Conservation (phyloP, 2,888 invertebrate species). For the Chymomyza fuscimana region DNA sequence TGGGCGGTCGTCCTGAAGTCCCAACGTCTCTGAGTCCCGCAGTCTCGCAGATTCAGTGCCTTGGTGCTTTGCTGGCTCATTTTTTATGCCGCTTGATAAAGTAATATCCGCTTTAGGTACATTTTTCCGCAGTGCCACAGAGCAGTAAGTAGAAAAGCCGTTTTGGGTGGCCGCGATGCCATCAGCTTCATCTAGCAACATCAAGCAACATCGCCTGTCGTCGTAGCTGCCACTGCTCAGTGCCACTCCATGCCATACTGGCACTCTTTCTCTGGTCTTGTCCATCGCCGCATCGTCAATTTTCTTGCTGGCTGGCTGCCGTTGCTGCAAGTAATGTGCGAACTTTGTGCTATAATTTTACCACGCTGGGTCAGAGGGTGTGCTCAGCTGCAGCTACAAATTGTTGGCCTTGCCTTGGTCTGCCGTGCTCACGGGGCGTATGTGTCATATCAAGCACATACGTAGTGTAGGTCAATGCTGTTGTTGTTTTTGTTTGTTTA, state of each 20-base stretch:
- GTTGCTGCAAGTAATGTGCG: constrained; percentile 66
- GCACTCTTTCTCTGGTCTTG: neutral
- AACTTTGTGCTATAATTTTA: constrained; percentile 67
- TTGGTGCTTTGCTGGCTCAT: constrained; percentile 56
- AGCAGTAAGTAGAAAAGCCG: constrained; percentile 3
- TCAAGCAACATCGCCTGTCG: neutral
- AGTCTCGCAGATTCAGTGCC: neutral
- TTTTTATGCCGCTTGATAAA: constrained; percentile 74
- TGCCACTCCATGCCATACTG: neutral
- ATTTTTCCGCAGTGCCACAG: constrained; percentile 31
- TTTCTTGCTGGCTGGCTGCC: constrained; percentile 12
- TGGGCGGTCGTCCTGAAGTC: constrained; percentile 1
- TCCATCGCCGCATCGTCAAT: constrained; percentile 5
- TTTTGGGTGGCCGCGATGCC: neutral
- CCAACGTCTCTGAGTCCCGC: neutral
- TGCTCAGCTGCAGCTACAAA: constrained; percentile 49
- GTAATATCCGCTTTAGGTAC: constrained; percentile 73
- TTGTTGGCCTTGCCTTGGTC: constrained; percentile 64
- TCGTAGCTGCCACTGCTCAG: neutral
- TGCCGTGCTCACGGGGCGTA: constrained; percentile 56
- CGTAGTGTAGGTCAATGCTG: constrained; percentile 59
- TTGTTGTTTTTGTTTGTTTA: constrained; percentile 1
- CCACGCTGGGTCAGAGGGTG: constrained; percentile 8
- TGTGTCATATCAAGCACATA: constrained; percentile 57
- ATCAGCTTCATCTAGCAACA: neutral